These are phyloP conservation scores for Trematomus loennbergii DNA, from an alignment of 2,113 vertebrate species.

Conservation along the genomic window DNA sequence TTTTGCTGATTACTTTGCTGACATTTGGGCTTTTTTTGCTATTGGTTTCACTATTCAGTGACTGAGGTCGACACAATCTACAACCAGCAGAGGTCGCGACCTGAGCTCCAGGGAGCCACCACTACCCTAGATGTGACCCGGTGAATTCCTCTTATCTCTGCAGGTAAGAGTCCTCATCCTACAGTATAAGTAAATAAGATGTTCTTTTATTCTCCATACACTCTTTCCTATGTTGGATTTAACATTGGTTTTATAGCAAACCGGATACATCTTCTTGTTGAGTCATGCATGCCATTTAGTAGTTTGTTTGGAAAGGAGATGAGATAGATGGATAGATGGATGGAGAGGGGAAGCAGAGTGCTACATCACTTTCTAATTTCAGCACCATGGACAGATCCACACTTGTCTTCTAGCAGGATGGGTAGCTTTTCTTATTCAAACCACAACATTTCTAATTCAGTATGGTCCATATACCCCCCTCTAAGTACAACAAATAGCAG, in stretches of 20 bases:
- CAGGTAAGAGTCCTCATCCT: slow-evolving; percentile 75
- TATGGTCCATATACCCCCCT: slow-evolving; percentile 1
- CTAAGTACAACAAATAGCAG: background rate
- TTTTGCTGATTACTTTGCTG: slow-evolving; percentile 18
- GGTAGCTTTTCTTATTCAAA: slow-evolving; percentile 28
- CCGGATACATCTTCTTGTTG: slow-evolving; percentile 9
- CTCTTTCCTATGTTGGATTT: background rate
- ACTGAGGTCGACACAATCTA: slow-evolving; percentile 49
- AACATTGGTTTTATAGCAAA: background rate
- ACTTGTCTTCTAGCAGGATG: slow-evolving; percentile 7
- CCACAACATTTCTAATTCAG: slow-evolving; percentile 47
- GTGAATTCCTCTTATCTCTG: slow-evolving; percentile 79
- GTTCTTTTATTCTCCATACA: background rate
- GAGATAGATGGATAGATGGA: background rate
- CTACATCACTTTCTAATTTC: slow-evolving; percentile 33
- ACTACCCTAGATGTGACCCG: slow-evolving; percentile 76
- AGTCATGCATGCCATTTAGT: slow-evolving; percentile 19
- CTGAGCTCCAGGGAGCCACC: slow-evolving; percentile 62
- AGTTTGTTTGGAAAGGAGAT: slow-evolving; percentile 2
- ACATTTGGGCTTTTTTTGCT: background rate
- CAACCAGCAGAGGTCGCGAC: slow-evolving; percentile 60
- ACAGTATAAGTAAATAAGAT: background rate
- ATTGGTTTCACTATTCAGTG: slow-evolving; percentile 10
- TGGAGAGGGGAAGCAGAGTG: background rate
- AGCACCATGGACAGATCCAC: slow-evolving; percentile 72